Conservation (phyloP, 1,140 invertebrate species). For the Macrobrachium nipponense region DNA sequence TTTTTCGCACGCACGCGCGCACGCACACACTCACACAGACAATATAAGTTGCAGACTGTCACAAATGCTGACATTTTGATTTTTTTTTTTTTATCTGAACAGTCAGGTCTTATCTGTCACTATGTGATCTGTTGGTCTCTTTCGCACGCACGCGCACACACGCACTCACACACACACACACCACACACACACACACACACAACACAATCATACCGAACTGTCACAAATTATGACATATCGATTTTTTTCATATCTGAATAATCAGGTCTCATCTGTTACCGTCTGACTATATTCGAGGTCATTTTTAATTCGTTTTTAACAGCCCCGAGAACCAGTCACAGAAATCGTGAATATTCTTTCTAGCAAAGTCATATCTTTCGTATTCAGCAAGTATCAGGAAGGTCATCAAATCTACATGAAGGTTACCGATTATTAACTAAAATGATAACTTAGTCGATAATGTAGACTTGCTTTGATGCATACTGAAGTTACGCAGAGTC, state of each 20-base stretch:
- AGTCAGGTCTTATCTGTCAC: no score
- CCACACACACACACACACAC: conserved; percentile 33
- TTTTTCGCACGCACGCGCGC: conserved; percentile 5
- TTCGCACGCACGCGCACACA: conserved; percentile 12
- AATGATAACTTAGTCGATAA: no score
- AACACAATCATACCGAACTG: neutral
- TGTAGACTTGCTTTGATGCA: no score
- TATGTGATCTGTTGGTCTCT: neutral
- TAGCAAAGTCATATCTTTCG: no score
- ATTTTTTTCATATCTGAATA: neutral
- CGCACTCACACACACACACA: conserved; percentile 25
- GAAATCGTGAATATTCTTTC: no score
- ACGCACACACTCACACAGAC: conserved; percentile 19
- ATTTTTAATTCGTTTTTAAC: no score
- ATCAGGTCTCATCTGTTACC: no score
- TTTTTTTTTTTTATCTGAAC: neutral
- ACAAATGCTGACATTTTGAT: neutral
- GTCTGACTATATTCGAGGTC: neutral
- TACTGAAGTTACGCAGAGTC: no score
- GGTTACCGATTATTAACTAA: no score
- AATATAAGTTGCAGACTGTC: neutral
- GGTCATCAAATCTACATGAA: no score
- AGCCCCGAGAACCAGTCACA: no score
- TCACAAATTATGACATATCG: neutral
- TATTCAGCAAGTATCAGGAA: no score